Evolutionary conservation across 2,113 vertebrate genomes (phyloP).

Genomic region (Triplophysa dalaica): DNA sequence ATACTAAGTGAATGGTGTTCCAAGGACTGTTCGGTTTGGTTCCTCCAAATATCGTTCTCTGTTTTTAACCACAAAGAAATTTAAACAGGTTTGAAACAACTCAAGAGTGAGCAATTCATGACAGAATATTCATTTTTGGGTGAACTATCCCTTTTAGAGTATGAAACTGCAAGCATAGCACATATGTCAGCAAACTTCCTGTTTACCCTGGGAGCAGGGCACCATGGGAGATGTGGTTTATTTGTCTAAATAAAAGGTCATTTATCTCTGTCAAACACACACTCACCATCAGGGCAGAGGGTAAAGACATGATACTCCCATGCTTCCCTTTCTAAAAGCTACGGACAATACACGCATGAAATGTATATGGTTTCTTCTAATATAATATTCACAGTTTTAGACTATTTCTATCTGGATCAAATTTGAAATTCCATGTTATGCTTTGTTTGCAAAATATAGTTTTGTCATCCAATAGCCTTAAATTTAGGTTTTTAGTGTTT

Average conservation of each 20-base stretch:
- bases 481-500: not conserved
- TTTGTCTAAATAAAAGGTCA: conserved; percentile 53
- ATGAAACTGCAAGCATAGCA: conserved; percentile 65
- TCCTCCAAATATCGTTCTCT: too few species aligned
- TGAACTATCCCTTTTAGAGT: not conserved
- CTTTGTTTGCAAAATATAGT: not conserved
- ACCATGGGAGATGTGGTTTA: conserved; percentile 74
- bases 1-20: too few species aligned
- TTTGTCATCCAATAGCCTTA: not conserved
- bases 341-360: not conserved
- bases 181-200: conserved; percentile 66
- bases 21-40: too few species aligned
- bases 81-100: too few species aligned
- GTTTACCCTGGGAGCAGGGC: conserved; percentile 65
- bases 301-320: not conserved
- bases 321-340: not conserved
- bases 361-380: too few species aligned
- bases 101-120: too few species aligned
- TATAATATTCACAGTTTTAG: too few species aligned
- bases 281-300: not conserved
- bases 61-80: too few species aligned
- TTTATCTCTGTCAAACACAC: conserved; percentile 43
- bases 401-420: not conserved
- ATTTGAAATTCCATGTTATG: not conserved
- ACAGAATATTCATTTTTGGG: too few species aligned